Evolutionary conservation across 2,888 invertebrate genomes (phyloP).

Genomic region (Ectobius pallidus): DNA sequence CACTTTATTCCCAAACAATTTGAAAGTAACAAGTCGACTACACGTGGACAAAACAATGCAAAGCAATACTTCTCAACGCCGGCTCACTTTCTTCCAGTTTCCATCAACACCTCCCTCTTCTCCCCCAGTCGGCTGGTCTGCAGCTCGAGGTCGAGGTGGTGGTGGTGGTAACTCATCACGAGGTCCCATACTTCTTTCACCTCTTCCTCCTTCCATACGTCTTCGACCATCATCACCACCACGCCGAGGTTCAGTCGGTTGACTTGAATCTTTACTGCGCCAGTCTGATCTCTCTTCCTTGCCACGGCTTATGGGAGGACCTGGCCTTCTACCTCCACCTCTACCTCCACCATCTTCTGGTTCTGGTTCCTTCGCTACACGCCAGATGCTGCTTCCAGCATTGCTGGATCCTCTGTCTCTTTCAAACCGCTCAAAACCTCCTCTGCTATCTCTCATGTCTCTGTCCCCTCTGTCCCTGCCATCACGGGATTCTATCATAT

Average conservation of each 20-base stretch:
- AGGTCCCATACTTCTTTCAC: neutral
- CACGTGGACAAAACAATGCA: too few species aligned
- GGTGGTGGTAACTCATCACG: constrained; percentile 25
- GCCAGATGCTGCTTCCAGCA: constrained; percentile 16
- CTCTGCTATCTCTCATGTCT: constrained; percentile 43
- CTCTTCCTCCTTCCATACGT: constrained; percentile 31
- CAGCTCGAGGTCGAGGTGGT: constrained; percentile 51
- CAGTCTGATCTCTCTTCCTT: neutral
- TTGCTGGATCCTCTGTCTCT: constrained; percentile 31
- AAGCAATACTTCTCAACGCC: constrained; percentile 48
- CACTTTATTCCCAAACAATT: too few species aligned
- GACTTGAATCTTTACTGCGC: neutral
- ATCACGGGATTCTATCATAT: neutral
- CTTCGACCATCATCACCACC: constrained; percentile 30
- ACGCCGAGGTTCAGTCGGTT: constrained; percentile 24
- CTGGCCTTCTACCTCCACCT: neutral
- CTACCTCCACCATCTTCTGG: constrained; percentile 22
- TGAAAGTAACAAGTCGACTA: too few species aligned
- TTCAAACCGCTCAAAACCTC: constrained; percentile 45
- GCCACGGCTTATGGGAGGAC: neutral
- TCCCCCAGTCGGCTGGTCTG: constrained; percentile 49
- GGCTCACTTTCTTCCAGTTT: constrained; percentile 53
- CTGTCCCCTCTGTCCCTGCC: constrained; percentile 33
- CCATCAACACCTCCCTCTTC: constrained; percentile 56
- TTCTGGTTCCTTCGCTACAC: constrained; percentile 12